Evolutionary conservation across 2,797 vertebrate genomes (phyloP), one percentile per base, ranked within the genome.

Genomic region (Fringilla coelebs): DNA sequence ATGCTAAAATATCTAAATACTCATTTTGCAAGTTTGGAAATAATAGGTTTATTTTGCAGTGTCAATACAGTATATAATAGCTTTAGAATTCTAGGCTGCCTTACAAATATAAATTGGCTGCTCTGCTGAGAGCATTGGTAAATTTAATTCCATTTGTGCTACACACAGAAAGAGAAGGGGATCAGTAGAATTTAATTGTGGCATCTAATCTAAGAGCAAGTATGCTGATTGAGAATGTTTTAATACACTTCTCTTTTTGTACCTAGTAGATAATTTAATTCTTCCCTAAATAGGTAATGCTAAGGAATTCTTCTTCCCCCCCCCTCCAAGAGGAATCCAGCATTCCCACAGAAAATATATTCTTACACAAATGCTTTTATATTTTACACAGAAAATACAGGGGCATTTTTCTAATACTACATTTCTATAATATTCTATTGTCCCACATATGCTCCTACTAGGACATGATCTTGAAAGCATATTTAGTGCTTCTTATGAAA

Each of bases 91-190:
- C 38, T 43, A 91, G 77, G 38, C 57, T 90, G 55, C 52, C 74
- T 91, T 74, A 88, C 67, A 93, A 52, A 81, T 55, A 92, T 48
- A 84, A 81, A 90, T 70, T 61, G 43, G 45, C 34, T 85, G 60
- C 63, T 81, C 73, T 86, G 46, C 76, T 78, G 86, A 92, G 91
- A 76, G 77, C 32, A 25, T 8, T 85, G 74, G 83, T 85, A 84
- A 78, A 96, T 80, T 88, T 95, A 86, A 93, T 94, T 94, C 52
- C 57, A 74, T 67, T 81, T 86, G 51, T 80, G 43, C 79, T 96
- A 76, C 52, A 88, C n/a, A 78, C 5, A 88, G 28, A 45, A 90
- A 94, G 49, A 88, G 61, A 83, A 85, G 16, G 55, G 65, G 31
- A 95, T 89, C 49, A 76, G 72, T 65, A 76, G 58, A 90, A 88